Evolutionary conservation across 2,113 vertebrate species (phyloP), one percentile per base, ranked within the genome.

Genomic region (Labrus mixtus): DNA sequence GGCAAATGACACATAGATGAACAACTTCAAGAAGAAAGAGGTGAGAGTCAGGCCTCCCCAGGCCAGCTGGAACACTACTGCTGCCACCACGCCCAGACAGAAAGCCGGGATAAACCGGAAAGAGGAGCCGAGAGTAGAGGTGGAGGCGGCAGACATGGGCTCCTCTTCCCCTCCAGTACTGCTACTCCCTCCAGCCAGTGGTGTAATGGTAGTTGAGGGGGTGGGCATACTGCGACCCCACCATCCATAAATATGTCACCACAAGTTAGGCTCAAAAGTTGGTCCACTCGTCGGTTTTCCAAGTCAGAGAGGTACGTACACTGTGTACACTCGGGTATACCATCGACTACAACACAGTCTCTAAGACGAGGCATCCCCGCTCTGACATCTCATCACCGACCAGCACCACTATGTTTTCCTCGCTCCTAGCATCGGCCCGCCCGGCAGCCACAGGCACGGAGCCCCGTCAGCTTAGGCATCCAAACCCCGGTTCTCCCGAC

Each of bases 1-100:
- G 19, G 93, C 93, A 81, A 95, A 95, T 1, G 94, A 94, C 36
- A 93, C 84, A 57, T 95, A 95, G 78, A 95, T 80, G 79, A 95
- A 94, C 10, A 95, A 89, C 89, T 93, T 94, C 39, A 95, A 76
- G 82, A 95, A 90, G 78, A 95, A 90, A 37, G 94, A 94, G 67
- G 94, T 94, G 65, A 95, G 86, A 22, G 85, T 92, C 75, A 94
- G 81, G 61, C 93, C 93, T 69, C 93, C 94, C 80, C 90, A 94
- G 45, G 89, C 87, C 72, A 93, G 89, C 86, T 95, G 94, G 22
- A 94, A 90, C 50, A 86, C 88, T 66, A 94, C 80, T 19, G 92
- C 93, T 39, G 90, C 93, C 74, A 85, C 91, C 85, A 93, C 88
- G 69, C 91, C 93, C 85, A 94, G 84, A 63, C 84, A 75, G 85